phyloP scores from a whole-genome alignment of 2,113 vertebrate genomes.

The Chrysochloris asiatica region DNA sequence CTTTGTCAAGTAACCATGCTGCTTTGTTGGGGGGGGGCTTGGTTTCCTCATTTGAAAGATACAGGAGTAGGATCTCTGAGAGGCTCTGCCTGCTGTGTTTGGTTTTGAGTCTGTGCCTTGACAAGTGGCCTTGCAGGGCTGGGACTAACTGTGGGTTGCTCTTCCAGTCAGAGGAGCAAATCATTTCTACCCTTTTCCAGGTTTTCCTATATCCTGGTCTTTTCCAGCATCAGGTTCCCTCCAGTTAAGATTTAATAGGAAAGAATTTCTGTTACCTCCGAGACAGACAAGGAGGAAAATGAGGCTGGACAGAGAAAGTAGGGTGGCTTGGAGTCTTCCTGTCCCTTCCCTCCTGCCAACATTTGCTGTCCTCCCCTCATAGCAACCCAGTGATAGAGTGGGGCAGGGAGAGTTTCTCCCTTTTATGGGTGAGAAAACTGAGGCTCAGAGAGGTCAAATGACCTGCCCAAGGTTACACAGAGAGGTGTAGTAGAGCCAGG shows the following conservation, averaged over 20 bases:
- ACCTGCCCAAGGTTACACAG: not conserved
- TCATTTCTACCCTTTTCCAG: not conserved
- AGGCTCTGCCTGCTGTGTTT: not conserved
- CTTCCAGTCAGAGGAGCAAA: not conserved
- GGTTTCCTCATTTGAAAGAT: conserved; percentile 20
- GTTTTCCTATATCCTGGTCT: conserved; percentile 45
- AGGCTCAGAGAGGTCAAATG: conserved; percentile 35
- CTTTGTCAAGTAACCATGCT: not conserved
- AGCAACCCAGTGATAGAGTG: not conserved
- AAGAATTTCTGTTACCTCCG: conserved; percentile 35
- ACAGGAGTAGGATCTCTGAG: not conserved
- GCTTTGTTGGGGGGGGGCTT: not conserved
- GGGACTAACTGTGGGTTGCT: not conserved
- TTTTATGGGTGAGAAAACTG: conserved; percentile 4
- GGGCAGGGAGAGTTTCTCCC: not conserved
- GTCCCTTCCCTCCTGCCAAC: not conserved
- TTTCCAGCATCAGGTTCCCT: conserved; percentile 6
- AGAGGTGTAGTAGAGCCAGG: not conserved
- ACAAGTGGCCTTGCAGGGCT: not conserved
- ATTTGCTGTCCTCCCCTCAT: not conserved
- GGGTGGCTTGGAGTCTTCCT: not conserved
- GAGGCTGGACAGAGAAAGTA: not conserved
- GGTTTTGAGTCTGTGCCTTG: not conserved
- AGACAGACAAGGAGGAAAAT: not conserved
- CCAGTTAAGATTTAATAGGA: conserved; percentile 46